phyloP scores from a whole-genome alignment of 2,888 invertebrate species.

The Trichopoda pennipes region DNA sequence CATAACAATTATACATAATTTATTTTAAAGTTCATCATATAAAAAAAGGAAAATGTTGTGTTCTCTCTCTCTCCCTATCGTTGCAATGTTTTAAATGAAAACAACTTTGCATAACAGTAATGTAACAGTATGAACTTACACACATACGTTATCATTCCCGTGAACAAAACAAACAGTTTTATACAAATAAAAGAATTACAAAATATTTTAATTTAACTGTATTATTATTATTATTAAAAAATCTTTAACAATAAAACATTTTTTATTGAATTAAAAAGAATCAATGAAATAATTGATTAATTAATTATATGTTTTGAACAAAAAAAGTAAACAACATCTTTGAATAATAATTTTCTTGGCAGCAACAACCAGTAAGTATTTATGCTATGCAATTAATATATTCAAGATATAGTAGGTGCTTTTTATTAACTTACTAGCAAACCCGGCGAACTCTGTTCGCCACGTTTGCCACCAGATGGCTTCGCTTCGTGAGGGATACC shows the following conservation, averaged over 20 bases:
- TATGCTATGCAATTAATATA: too few relatives aligned
- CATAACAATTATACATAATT: constrained; percentile 48
- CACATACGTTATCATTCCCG: constrained; percentile 41
- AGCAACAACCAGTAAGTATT: too few relatives aligned
- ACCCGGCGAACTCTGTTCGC: too few relatives aligned
- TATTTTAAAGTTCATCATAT: constrained; percentile 34
- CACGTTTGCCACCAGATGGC: too few relatives aligned
- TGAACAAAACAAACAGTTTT: constrained; percentile 42
- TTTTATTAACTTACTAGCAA: too few relatives aligned
- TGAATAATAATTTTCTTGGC: too few relatives aligned
- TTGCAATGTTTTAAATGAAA: constrained; percentile 13
- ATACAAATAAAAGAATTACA: constrained; percentile 52
- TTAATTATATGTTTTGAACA: too few relatives aligned
- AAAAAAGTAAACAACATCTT: too few relatives aligned
- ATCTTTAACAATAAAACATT: background rate
- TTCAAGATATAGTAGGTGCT: too few relatives aligned
- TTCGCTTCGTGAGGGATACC: too few relatives aligned
- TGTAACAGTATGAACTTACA: constrained; percentile 42
- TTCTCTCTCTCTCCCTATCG: too few relatives aligned
- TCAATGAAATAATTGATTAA: background rate
- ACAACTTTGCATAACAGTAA: constrained; percentile 6
- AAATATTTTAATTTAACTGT: constrained; percentile 48
- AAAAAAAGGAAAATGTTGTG: constrained; percentile 13
- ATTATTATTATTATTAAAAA: background rate
- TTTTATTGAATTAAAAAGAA: background rate